Conservation (phyloP, 92 coral and sea anemone species). For the Paragorgia papillata region DNA sequence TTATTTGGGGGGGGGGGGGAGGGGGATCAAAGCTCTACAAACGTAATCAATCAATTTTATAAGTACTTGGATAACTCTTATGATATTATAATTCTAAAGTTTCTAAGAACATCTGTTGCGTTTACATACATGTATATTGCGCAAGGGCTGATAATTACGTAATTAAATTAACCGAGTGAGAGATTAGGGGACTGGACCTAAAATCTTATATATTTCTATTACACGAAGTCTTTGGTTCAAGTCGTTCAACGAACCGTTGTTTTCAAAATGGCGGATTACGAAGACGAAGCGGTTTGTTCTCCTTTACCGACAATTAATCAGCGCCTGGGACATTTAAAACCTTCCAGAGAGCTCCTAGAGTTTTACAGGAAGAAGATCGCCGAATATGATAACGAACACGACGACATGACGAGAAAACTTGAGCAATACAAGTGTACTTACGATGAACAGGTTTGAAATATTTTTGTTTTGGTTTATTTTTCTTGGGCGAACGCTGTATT, state of each 20-base stretch:
- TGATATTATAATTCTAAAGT: too few relatives aligned
- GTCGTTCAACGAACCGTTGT: constrained; percentile 18
- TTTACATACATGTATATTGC: too few relatives aligned
- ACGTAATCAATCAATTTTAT: too few relatives aligned
- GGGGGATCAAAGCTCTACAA: too few relatives aligned
- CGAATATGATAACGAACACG: constrained; percentile 97
- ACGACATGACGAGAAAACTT: constrained; percentile 82
- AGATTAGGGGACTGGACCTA: neutral
- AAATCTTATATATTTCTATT: neutral
- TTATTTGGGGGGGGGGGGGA: too few relatives aligned
- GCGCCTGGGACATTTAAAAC: constrained; percentile 92
- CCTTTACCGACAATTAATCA: constrained; percentile 94
- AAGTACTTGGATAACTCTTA: too few relatives aligned
- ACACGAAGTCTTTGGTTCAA: constrained; percentile 19
- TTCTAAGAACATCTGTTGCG: too few relatives aligned
- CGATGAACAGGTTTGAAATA: constrained; percentile 81
- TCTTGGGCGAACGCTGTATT: neutral
- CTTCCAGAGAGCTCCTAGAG: constrained; percentile 92
- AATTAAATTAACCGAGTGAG: too few relatives aligned
- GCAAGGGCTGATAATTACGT: too few relatives aligned
- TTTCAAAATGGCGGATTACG: constrained; percentile 79
- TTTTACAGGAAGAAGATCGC: constrained; percentile 98
- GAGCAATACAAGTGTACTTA: constrained; percentile 97
- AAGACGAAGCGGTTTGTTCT: constrained; percentile 55
- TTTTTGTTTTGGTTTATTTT: neutral